Evolutionary conservation across 2,797 vertebrate species (phyloP).

Genomic region (Pelodytes ibericus): DNA sequence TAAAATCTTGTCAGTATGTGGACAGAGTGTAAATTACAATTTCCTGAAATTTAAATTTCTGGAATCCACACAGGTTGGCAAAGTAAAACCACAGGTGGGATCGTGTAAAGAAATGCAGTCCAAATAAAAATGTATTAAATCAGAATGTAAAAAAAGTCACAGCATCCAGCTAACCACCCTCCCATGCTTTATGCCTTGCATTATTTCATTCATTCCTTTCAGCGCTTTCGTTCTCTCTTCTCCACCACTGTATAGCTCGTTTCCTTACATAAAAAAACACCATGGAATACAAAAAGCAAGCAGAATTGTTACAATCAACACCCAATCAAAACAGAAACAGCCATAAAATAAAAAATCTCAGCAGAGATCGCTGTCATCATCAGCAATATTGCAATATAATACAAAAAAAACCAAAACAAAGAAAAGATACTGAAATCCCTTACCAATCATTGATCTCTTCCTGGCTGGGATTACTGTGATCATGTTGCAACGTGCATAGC

Average conservation of each 20-base stretch:
- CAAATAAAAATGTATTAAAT: slow-evolving; percentile 16
- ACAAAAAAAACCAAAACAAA: neutral
- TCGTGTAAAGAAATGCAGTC: neutral
- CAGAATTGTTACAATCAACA: neutral
- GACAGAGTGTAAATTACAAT: slow-evolving; percentile 31
- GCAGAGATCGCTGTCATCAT: slow-evolving; percentile 1
- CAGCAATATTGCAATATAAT: slow-evolving; percentile 22
- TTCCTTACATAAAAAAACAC: slow-evolving; percentile 13
- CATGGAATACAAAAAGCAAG: slow-evolving; percentile 21
- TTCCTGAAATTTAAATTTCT: slow-evolving; percentile 27
- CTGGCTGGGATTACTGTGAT: slow-evolving; percentile 61
- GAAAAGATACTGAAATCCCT: slow-evolving; percentile 62
- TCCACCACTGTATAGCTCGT: neutral
- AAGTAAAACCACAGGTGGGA: slow-evolving; percentile 42
- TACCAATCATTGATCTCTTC: slow-evolving; percentile 68
- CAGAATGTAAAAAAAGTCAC: slow-evolving; percentile 15
- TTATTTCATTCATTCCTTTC: slow-evolving; percentile 54
- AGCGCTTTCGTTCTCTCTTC: neutral
- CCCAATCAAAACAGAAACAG: slow-evolving; percentile 18
- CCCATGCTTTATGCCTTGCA: slow-evolving; percentile 15
- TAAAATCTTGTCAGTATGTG: slow-evolving; percentile 5
- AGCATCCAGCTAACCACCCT: slow-evolving; percentile 21
- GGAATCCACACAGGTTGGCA: neutral
- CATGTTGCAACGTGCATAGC: slow-evolving; percentile 60
- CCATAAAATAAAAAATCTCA: slow-evolving; percentile 55